Percentiles rank a stretch among this genome's conserved stretches.
phyloP scores from a whole-genome alignment of 2,888 invertebrate genomes.

The Tachina lurida region DNA sequence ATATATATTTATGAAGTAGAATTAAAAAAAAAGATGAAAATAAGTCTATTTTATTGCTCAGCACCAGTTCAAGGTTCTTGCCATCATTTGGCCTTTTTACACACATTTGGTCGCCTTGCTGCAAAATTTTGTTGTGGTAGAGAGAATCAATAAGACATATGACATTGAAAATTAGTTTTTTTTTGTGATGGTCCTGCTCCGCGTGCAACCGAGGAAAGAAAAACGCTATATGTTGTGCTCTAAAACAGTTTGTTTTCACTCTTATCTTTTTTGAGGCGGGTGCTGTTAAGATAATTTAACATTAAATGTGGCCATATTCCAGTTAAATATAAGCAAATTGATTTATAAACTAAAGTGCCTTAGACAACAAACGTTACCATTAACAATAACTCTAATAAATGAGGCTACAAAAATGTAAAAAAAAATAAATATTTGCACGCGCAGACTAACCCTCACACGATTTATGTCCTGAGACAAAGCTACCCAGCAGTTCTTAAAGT shows the following conservation, averaged over 20 bases:
- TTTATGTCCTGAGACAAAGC: not conserved
- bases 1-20: not conserved
- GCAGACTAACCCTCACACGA: not conserved
- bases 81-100: too few species aligned
- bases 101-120: too few species aligned
- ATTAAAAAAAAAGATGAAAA: not conserved
- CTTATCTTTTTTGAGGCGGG: not conserved
- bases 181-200: not conserved
- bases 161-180: too few species aligned
- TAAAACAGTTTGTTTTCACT: not conserved
- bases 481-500: not conserved
- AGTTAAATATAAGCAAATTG: conserved; percentile 39
- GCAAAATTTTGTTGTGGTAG: too few species aligned
- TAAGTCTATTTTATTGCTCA: not conserved
- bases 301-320: conserved; percentile 15
- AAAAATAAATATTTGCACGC: not conserved
- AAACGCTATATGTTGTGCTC: not conserved
- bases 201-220: not conserved
- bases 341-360: conserved; percentile 26
- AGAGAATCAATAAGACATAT: too few species aligned
- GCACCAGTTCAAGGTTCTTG: too few species aligned
- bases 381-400: not conserved
- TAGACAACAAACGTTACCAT: not conserved
- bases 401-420: not conserved
- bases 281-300: conserved; percentile 20